Conservation (phyloP, 2,113 vertebrate genomes). For the Sitta europaea region DNA sequence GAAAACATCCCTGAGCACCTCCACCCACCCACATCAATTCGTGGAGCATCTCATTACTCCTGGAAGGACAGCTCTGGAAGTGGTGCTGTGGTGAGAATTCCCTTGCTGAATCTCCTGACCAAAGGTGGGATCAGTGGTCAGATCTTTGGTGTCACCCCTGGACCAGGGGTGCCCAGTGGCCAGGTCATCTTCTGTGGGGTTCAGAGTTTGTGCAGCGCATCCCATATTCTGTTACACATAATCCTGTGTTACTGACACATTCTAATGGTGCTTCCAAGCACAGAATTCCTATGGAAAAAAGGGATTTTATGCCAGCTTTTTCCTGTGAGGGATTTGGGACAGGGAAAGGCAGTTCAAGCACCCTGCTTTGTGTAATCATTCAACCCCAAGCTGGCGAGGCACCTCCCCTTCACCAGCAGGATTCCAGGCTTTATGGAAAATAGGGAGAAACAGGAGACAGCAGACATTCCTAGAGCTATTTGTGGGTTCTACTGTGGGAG, state of each 20-base stretch:
- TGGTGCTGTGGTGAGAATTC: not conserved
- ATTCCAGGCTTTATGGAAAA: not conserved
- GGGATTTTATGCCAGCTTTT: not conserved
- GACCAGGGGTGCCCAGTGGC: not conserved
- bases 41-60: not conserved
- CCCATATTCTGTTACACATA: not conserved
- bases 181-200: not conserved
- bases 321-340: not conserved
- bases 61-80: not conserved
- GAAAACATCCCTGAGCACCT: not conserved
- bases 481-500: not conserved
- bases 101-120: not conserved
- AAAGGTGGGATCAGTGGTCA: not conserved
- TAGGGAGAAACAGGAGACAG: not conserved
- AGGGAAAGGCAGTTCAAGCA: not conserved
- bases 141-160: not conserved
- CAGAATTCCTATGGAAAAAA: not conserved
- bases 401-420: not conserved
- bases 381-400: not conserved
- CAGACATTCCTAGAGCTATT: not conserved
- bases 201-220: not conserved
- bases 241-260: not conserved
- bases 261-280: not conserved
- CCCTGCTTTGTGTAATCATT: not conserved
- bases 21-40: not conserved